These are phyloP conservation scores for Pachyuromys duprasi DNA, from an alignment of 2,797 vertebrate genomes.

Conservation along the genomic window DNA sequence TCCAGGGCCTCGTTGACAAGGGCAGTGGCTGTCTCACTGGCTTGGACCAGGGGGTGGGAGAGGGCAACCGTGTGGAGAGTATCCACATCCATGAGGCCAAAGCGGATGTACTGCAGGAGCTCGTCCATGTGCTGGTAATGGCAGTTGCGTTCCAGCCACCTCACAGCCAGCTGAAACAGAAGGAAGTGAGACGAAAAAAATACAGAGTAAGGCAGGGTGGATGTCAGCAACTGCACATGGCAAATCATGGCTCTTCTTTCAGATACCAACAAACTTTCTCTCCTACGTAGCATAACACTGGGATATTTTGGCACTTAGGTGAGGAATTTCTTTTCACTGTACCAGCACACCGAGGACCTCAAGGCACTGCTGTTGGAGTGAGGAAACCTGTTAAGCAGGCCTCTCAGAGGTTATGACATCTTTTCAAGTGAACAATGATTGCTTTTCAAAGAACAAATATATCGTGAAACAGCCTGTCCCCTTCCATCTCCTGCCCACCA, in stretches of 20 bases:
- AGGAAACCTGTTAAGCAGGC: not conserved
- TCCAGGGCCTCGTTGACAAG: constrained; percentile 96
- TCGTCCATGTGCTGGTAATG: constrained; percentile 95
- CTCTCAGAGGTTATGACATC: not conserved
- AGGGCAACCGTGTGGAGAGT: constrained; percentile 92
- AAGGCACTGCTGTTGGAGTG: not conserved
- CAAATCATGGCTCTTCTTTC: not conserved
- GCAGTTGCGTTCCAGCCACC: constrained; percentile 96
- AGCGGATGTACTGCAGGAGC: constrained; percentile 95
- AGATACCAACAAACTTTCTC: not conserved
- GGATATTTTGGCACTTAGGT: not conserved
- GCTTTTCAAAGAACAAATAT: constrained; percentile 43
- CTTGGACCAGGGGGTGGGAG: constrained; percentile 93
- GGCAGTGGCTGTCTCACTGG: constrained; percentile 91
- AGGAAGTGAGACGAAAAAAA: not conserved
- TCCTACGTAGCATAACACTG: not conserved
- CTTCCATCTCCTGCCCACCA: not conserved
- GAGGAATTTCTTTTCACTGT: not conserved
- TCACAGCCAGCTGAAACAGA: constrained; percentile 92
- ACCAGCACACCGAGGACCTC: not conserved
- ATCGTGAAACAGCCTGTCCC: not conserved
- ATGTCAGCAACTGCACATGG: not conserved
- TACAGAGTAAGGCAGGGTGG: constrained; percentile 24
- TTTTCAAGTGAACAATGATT: not conserved
- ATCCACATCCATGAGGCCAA: constrained; percentile 95